Percentiles rank a stretch among this genome's conserved stretches.
These are phyloP conservation scores for Drosophila rhopaloa DNA, from an alignment of 1,140 invertebrate genomes.

Conservation along the genomic window DNA sequence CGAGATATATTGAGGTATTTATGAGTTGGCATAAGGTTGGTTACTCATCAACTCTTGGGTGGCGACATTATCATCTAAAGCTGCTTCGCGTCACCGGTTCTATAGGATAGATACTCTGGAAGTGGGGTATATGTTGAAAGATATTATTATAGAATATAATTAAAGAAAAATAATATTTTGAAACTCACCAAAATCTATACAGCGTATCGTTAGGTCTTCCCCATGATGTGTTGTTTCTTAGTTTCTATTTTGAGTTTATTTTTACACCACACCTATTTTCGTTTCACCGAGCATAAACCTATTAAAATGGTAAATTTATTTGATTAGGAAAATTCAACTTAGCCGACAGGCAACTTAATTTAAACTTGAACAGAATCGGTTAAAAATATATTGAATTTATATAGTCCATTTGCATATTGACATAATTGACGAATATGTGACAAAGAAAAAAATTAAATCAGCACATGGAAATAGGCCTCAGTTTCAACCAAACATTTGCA, in stretches of 20 bases:
- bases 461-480: conserved; percentile 26
- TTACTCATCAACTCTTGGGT: conserved; percentile 31
- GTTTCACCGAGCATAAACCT: conserved; percentile 22
- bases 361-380: conserved; percentile 11
- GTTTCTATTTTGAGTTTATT: conserved; percentile 23
- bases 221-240: conserved; percentile 5
- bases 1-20: conserved; percentile 40
- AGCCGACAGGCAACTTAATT: conserved; percentile 12
- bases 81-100: background rate
- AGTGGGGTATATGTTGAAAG: background rate
- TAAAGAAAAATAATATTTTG: background rate
- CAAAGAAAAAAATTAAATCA: conserved; percentile 9
- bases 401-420: conserved; percentile 1
- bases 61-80: conserved; percentile 20
- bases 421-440: background rate
- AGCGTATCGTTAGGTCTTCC: too few relatives aligned
- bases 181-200: background rate
- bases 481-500: conserved; percentile 27
- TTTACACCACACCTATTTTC: conserved; percentile 38
- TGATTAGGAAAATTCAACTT: conserved; percentile 33
- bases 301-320: conserved; percentile 44
- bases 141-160: background rate
- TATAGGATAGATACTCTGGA: conserved; percentile 21
- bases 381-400: conserved; percentile 1
- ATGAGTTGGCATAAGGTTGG: conserved; percentile 28